Evolutionary conservation across 2,888 invertebrate species (phyloP), one percentile per base, ranked within the genome.

Genomic region (Drosophila infuscata): DNA sequence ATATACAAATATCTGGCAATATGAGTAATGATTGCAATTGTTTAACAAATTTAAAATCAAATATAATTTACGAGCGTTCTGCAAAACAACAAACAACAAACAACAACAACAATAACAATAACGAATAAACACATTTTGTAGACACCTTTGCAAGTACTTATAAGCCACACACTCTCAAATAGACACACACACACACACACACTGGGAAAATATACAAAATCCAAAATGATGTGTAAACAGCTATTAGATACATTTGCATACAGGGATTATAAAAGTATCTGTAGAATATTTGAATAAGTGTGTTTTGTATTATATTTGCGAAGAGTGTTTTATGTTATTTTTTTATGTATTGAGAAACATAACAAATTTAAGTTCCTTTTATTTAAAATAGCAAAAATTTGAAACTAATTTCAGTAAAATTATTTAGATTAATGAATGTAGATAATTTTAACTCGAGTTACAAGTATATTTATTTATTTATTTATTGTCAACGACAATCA

Each of bases 1-100:
- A 6, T 29, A 36, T 46, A 36, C 38, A 38, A 29, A 56, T 48
- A 20, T 51, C 32, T 12, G 9, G 33, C 32, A 36, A 33, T 48
- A 61, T 72, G 65, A 66, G 53, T 59, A 71, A 80, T 51, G 32
- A 36, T 25, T 63, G 61, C n/a, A 52, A 65, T 33, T 63, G 49
- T 54, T 69, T 46, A 80, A 76, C 65, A 80, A 57, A 53, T 33
- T 59, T 60, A 20, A 72, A 53, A 66, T 69, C 63, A 76, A 76
- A 72, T 51, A 52, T 59, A 65, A 52, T 76, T 67, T 53, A 76
- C 51, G 64, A 66, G 52, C 43, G 17, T 43, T 52, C 36, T 56
- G 62, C 51, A 52, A 25, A 25, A 25, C 52, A 60, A 20, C 11
- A n/a, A 43, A 43, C 25, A 25, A 25, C 25, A 25, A 25, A 25